phyloP scores from a whole-genome alignment of 2,797 vertebrate genomes.

The Chrosomus eos region DNA sequence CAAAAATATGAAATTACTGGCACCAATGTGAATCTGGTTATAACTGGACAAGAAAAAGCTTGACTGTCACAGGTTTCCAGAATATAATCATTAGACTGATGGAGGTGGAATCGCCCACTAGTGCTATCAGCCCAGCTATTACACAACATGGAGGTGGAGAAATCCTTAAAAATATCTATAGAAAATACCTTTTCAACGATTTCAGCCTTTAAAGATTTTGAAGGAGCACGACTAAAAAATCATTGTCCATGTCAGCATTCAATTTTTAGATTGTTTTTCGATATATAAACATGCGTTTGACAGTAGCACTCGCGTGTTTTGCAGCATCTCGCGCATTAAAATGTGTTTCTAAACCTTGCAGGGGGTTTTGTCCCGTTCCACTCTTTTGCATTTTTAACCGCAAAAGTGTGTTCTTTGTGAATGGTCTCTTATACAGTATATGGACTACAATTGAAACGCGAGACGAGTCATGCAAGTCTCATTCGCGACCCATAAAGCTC shows the following conservation, averaged over 20 bases:
- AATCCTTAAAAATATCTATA: constrained; percentile 41
- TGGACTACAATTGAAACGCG: not conserved
- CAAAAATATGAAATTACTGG: not conserved
- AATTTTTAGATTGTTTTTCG: not conserved
- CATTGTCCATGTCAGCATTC: not conserved
- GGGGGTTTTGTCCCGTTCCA: not conserved
- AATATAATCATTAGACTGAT: constrained; percentile 17
- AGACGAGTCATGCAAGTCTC: constrained; percentile 48
- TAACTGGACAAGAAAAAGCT: constrained; percentile 9
- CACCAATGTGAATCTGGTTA: not conserved
- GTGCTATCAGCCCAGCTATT: constrained; percentile 29
- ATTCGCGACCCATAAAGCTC: constrained; percentile 47
- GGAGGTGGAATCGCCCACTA: constrained; percentile 28
- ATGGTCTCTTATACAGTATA: not conserved
- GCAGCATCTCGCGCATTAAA: not conserved
- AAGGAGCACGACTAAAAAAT: not conserved
- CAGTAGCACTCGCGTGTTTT: not conserved
- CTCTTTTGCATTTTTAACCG: not conserved
- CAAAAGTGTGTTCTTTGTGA: not conserved
- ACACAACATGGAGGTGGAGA: constrained; percentile 31
- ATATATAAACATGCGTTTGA: not conserved
- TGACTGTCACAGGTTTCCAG: constrained; percentile 4
- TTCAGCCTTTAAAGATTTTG: constrained; percentile 8
- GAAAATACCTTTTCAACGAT: not conserved
- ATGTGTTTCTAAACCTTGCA: not conserved